A percentile compares a stretch with the other conserved stretches of the same genome.
Conservation (phyloP, 2,888 invertebrate genomes). For the Spisula subtruncata region DNA sequence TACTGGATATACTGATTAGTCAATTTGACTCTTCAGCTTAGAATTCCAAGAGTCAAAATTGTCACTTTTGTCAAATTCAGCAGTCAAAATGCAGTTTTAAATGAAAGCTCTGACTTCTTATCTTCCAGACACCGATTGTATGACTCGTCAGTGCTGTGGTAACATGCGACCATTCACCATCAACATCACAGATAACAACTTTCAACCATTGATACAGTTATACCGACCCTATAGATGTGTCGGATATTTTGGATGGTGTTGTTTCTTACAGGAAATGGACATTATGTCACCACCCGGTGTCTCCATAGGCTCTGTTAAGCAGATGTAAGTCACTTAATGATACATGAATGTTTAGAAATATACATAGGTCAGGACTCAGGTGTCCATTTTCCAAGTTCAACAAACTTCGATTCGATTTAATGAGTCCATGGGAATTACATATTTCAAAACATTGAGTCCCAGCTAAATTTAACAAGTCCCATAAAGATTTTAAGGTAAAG, state of each 20-base stretch:
- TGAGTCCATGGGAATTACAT: no score
- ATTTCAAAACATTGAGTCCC: no score
- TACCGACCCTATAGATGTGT: conserved; percentile 94
- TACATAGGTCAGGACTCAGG: no score
- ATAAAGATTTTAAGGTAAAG: no score
- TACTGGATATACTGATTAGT: no score
- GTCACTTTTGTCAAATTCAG: no score
- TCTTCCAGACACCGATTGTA: conserved; percentile 92
- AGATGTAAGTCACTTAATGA: conserved; percentile 78
- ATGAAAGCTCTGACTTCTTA: neutral
- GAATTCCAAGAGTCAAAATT: no score
- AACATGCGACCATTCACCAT: conserved; percentile 94
- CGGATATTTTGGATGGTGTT: conserved; percentile 89
- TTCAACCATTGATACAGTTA: conserved; percentile 94
- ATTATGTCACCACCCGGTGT: conserved; percentile 83
- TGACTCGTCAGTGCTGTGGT: conserved; percentile 94
- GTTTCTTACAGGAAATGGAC: conserved; percentile 84
- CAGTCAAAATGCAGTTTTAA: no score
- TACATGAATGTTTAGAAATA: neutral
- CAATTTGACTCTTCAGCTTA: no score
- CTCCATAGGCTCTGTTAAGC: conserved; percentile 80
- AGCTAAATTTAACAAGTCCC: no score
- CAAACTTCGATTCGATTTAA: no score
- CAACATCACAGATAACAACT: conserved; percentile 94
- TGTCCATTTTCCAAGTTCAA: no score